phyloP scores from a whole-genome alignment of 2,113 vertebrate species.

The Parotia lawesii region DNA sequence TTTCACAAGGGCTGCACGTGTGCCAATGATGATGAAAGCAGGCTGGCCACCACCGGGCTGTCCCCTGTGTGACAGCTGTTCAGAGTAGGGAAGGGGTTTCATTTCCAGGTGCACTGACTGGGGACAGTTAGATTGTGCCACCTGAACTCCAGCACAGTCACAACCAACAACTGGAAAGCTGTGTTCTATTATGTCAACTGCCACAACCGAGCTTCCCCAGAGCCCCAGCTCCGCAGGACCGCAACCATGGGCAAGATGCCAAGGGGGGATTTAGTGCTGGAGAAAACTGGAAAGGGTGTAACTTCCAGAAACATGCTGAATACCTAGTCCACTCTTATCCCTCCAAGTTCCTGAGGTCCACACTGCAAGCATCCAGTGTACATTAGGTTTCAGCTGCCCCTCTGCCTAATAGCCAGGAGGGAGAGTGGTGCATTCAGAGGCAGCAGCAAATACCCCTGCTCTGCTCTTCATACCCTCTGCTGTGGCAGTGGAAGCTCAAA shows the following conservation, averaged over 20 bases:
- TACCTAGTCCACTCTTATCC: not conserved
- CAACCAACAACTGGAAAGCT: not conserved
- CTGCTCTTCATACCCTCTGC: not conserved
- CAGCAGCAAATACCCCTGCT: accelerated
- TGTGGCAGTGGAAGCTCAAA: not conserved
- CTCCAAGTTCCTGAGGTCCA: not conserved
- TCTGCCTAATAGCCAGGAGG: not conserved
- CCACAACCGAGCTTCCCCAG: not conserved
- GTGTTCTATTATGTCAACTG: accelerated
- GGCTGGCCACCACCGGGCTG: accelerated
- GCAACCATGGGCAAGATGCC: accelerated
- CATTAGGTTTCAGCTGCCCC: not conserved
- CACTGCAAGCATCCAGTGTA: not conserved
- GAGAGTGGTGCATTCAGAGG: accelerated
- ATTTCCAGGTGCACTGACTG: not conserved
- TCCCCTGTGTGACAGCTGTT: not conserved
- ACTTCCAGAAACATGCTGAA: not conserved
- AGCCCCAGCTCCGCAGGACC: not conserved
- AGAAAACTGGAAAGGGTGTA: not conserved
- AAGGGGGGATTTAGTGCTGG: accelerated
- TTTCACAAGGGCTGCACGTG: not conserved
- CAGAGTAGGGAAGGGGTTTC: accelerated
- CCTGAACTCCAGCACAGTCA: not conserved
- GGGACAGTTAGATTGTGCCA: not conserved
- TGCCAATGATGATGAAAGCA: accelerated